Evolutionary conservation across 2,113 vertebrate species (phyloP), one percentile per base, ranked within the genome.

Genomic region (Chrysemys picta): DNA sequence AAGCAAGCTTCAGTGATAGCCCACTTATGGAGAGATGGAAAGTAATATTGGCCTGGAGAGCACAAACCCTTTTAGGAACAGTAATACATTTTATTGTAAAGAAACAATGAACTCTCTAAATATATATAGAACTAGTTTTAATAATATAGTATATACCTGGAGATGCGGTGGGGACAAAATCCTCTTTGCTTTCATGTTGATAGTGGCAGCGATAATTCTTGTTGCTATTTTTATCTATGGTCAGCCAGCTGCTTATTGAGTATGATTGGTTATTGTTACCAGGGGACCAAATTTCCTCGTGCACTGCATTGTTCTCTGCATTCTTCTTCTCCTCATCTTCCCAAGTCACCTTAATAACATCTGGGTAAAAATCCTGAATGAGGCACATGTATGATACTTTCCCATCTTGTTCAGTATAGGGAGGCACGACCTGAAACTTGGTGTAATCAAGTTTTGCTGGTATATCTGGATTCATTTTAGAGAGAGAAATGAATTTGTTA

Each of bases 311-410:
- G 2, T 81, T 14, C n/a, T 78, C 93, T 72, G 94, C 1, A 17
- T 92, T 82, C 2, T 87, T 50, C 1, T 35, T 22, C 53, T 35
- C 93, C 57, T 35, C 93, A 22, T 97, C 81, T 0, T 85, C 84
- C 98, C 98, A 98, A 14, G 27, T 69, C 49, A 98, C 92, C 1
- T 57, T 93, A 83, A 98, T 97, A 69, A 97, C 84, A 35, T 97
- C 96, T 24, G 98, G 98, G 84, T 96, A 98, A 93, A 98, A 98
- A 11, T 96, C 96, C 94, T 98, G 96, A 88, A 98, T 91, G 29
- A 98, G 97, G 86, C 98, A 98, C 87, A 98, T 72, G 14, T 98
- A 97, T 0, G 19, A 97, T 10, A 89, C 95, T 69, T 93, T 31
- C 12, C 93, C 69, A 5, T 87, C 6, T 2, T 75, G 35, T 2